A percentile compares a stretch with the other conserved stretches of the same genome.
Evolutionary conservation across 1,140 invertebrate species (phyloP).

Genomic region (Pogonognathellus flavescens): DNA sequence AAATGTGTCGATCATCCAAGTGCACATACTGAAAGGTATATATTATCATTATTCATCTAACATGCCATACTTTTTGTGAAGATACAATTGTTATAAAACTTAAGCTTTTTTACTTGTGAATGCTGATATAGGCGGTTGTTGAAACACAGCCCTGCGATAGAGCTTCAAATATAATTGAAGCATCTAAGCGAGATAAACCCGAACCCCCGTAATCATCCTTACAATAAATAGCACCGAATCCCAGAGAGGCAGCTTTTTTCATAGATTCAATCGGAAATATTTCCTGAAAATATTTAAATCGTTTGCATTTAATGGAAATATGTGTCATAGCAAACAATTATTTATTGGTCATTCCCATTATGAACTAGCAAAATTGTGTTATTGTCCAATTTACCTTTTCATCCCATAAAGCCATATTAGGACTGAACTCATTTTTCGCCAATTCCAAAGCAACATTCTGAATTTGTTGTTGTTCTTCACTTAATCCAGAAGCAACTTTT

Average conservation of each 20-base stretch:
- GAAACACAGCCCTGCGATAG: conserved; percentile 76
- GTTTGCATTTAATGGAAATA: neutral
- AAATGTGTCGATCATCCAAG: conserved; percentile 85
- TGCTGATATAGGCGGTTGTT: conserved; percentile 77
- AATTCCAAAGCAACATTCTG: conserved; percentile 75
- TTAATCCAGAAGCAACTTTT: conserved; percentile 72
- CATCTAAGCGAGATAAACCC: conserved; percentile 74
- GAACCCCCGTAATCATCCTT: conserved; percentile 75
- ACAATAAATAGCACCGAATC: conserved; percentile 77
- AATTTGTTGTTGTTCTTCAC: conserved; percentile 74
- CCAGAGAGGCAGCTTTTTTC: conserved; percentile 72
- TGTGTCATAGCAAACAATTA: neutral
- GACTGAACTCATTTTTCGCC: conserved; percentile 75
- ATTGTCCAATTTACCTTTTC: conserved; percentile 71
- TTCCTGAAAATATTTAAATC: conserved; percentile 68
- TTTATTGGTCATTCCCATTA: neutral
- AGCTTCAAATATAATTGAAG: conserved; percentile 78
- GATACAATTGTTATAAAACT: no score
- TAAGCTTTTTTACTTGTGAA: conserved; percentile 78
- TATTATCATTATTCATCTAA: no score
- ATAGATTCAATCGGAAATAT: conserved; percentile 71
- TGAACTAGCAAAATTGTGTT: no score
- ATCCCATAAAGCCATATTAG: conserved; percentile 77
- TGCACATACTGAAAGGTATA: conserved; percentile 73
- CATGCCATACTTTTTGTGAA: no score